Percentiles rank a stretch among this genome's conserved stretches.
phyloP scores from a whole-genome alignment of 2,888 invertebrate species.

The Lasioglossum morio region DNA sequence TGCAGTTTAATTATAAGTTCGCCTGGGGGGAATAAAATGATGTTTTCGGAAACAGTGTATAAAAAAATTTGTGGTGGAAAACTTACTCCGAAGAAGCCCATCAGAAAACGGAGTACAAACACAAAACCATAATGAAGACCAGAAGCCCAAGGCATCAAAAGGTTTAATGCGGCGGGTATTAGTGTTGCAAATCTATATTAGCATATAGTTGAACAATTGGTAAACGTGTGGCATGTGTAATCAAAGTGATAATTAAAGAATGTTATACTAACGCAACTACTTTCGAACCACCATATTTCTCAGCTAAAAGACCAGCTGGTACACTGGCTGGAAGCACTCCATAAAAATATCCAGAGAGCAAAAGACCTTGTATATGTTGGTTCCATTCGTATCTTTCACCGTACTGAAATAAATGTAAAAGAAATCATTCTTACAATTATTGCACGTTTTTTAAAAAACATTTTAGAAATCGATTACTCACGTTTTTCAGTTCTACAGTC shows the following conservation, averaged over 20 bases:
- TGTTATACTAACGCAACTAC: slow-evolving; percentile 81
- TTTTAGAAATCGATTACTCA: slow-evolving; percentile 54
- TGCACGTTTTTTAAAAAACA: not conserved
- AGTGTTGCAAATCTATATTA: slow-evolving; percentile 80
- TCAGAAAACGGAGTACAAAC: slow-evolving; percentile 79
- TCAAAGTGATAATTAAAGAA: not conserved
- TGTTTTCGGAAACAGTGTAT: not conserved
- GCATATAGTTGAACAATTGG: slow-evolving; percentile 16
- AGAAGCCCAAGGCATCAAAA: slow-evolving; percentile 81
- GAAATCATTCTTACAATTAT: not conserved
- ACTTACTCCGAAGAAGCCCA: slow-evolving; percentile 84
- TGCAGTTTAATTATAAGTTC: not conserved
- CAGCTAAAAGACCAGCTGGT: slow-evolving; percentile 81
- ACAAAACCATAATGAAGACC: slow-evolving; percentile 76
- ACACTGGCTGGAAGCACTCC: slow-evolving; percentile 81
- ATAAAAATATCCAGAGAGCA: slow-evolving; percentile 80
- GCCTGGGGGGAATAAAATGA: not conserved
- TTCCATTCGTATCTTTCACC: slow-evolving; percentile 81
- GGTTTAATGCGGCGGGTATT: slow-evolving; percentile 81
- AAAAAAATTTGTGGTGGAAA: slow-evolving; percentile 12
- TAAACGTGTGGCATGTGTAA: not conserved
- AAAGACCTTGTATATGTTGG: slow-evolving; percentile 77
- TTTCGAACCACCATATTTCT: slow-evolving; percentile 82
- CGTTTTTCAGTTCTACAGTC: slow-evolving; percentile 64
- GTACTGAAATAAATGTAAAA: slow-evolving; percentile 67